phyloP scores from a whole-genome alignment of 2,113 vertebrate species.

The Dipodomys stephensi region DNA sequence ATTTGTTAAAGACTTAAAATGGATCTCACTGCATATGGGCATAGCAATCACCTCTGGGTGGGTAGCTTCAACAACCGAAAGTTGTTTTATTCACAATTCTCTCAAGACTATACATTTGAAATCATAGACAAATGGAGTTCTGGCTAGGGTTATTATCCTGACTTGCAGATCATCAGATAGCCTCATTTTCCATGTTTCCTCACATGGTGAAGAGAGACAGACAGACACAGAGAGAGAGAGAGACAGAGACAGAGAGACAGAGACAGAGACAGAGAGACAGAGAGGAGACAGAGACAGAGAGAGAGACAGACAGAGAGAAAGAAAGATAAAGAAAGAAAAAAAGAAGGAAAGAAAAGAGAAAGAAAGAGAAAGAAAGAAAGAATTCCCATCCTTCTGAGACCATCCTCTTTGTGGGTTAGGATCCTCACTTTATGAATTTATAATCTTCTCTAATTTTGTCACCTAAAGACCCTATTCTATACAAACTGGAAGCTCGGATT shows the following conservation, averaged over 20 bases:
- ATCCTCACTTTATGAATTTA: background rate
- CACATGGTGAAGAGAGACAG: background rate
- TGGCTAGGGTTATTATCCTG: background rate
- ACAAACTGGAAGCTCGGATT: background rate
- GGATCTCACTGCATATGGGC: background rate
- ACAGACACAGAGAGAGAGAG: background rate
- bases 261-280: background rate
- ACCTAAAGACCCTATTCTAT: background rate
- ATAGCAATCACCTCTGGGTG: background rate
- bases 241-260: background rate
- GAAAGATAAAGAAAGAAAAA: background rate
- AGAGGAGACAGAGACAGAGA: background rate
- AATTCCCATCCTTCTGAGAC: background rate
- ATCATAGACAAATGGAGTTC: background rate
- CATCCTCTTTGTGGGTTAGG: background rate
- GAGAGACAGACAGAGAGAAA: background rate
- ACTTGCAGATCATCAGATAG: background rate
- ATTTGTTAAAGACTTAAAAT: slow-evolving; percentile 54
- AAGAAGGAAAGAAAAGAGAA: too few relatives aligned
- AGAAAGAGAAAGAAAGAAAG: background rate
- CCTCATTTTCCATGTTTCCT: background rate
- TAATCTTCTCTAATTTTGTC: background rate
- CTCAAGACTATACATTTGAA: background rate
- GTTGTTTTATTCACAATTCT: background rate
- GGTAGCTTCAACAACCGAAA: background rate